Evolutionary conservation across 2,888 invertebrate genomes (phyloP), one percentile per base, ranked within the genome.

Genomic region (Merodon equestris): DNA sequence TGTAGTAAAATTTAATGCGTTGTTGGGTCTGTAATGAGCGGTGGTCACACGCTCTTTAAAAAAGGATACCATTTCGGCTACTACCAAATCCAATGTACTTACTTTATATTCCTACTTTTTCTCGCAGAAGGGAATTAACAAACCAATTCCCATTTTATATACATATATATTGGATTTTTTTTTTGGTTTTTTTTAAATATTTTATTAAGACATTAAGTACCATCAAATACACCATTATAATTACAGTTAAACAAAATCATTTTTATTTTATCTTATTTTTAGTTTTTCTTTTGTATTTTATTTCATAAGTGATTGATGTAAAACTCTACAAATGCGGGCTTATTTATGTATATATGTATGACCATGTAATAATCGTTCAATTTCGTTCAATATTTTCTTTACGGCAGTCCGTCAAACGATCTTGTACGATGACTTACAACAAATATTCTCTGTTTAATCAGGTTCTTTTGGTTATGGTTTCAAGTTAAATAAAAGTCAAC

Each of bases 161-260:
- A n/a, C n/a, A 36, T 10, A 36, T 10, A 36, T 9, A 10, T 40
- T 19, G 1, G 27, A 18, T 38, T 15, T 57, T 54, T 67, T 57
- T 67, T 40, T 57, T 63, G 51, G 57, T 60, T 73, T 73, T 64
- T 67, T n/a, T n/a, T n/a, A n/a, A n/a, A 68, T 56, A 51, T 61
- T 82, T 73, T 71, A 72, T 75, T 81, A 60, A 83, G 81, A 83
- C 83, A 83, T 83, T 83, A 83, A 83, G 82, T 83, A 83, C 82
- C 83, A 84, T 81, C 83, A 82, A 83, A 83, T 82, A 83, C 83
- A 83, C 83, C 83, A 82, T 81, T 82, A 82, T 82, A 73, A 82
- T 79, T 70, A 79, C 73, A 79, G 64, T 64, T 74, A 79, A 79
- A 79, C 64, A 51, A 79, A 79, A 74, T 64, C 42, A 63, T 73